Base-by-base conservation (phyloP, 2,797 vertebrate genomes). In the Xiphorhynchus erythropygius region DNA sequence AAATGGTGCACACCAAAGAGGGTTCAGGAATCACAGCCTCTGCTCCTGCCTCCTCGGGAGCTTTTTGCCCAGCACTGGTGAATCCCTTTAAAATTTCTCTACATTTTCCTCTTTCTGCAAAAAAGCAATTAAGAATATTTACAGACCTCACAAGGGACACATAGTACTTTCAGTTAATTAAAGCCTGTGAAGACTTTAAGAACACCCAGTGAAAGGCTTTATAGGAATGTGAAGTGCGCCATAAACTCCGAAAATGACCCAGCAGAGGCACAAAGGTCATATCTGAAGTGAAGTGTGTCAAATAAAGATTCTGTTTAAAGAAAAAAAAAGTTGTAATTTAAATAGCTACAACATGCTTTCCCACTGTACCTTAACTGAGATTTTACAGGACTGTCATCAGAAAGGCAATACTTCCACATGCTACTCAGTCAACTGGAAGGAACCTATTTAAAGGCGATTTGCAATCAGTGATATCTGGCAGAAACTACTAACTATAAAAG, bases 101-200 rank as follows among this genome's bases (percentile, higher is more conserved):
- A 21, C 12, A 1, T 75, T 78, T 59, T 59, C 53, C 33, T 46
- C 76, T 30, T 87, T 62, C 83, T 71, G 41, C 24, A 88, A 68
- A 79, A 79, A 60, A 32, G 16, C 56, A 77, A 84, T 92, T 90
- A 91, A 81, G 69, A 78, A 25, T 87, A 96, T 80, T 83, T 87
- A 52, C 62, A 37, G 63, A 62, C 53, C 69, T 94, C 70, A 69
- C n/a, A 81, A 55, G 21, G 25, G 27, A 87, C 35, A 91, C 28
- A 23, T 1, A 46, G 59, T 21, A 23, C 32, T 82, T 85, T 68
- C 25, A 59, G 41, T 91, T 89, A 90, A 93, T 90, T 89, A 64
- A 69, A 75, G n/a, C n/a, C 47, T 87, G 28, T 41, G 52, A 91
- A 68, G 76, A 53, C 55, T 75, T 57, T 44, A 62, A 81, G 82